Evolutionary conservation across 1,140 invertebrate species (phyloP), one percentile per base, ranked within the genome.

Genomic region (Drosophila nigromelanica): DNA sequence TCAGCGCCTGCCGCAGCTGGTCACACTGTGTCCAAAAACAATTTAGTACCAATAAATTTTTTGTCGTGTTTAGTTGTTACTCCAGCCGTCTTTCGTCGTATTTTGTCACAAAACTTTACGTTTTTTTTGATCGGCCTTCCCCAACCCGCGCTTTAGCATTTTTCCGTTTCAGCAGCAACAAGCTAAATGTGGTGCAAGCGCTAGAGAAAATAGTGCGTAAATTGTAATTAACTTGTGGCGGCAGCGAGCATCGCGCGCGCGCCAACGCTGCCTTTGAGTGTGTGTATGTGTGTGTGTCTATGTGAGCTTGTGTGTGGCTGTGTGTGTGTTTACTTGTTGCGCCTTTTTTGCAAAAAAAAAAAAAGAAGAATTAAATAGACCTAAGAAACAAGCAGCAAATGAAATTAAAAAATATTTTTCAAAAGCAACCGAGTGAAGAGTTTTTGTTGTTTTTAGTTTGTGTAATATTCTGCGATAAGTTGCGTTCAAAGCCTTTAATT

Each of bases 381-480:
- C 11, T 37, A 39, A 56, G 40, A 69, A 69, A 69, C 40, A 30
- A 30, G 39, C 55, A 60, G 7, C 27, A 21, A 35, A 35, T 10
- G 6, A 35, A 35, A 8, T 35, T 10, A 48, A 52, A 59, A 43
- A 42, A 27, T 63, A 24, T 48, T 48, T 58, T 45, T 48, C 40
- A 51, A 66, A 37, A 45, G 12, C 24, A 67, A 40, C 12, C 14
- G 47, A 37, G 40, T 11, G 8, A 62, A 55, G 5, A 21, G 56
- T 15, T 40, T 45, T 45, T 67, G 45, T 27, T 48, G 35, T 50
- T 42, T 42, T 40, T 37, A 27, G 6, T 10, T 39, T 40, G 15
- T 60, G 47, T 74, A 70, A 68, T 72, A 51, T 78, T 79, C 59
- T 52, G 63, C 67, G 80, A 85, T 85, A 85, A 83, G 79, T 79